Evolutionary conservation across 2,888 invertebrate genomes (phyloP).

Genomic region (Callimorpha dominula): DNA sequence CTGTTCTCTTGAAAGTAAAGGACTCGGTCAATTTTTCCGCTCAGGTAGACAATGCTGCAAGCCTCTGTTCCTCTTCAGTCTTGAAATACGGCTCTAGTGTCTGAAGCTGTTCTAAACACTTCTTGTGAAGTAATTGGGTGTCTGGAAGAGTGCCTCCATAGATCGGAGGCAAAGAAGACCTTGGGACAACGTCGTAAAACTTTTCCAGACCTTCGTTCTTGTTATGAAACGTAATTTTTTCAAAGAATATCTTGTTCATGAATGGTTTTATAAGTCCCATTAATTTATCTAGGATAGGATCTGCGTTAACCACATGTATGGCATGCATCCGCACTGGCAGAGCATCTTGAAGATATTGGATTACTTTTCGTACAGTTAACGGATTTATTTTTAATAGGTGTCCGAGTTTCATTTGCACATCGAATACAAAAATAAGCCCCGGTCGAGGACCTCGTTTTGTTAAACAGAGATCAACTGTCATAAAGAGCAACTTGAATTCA

Average conservation of each 20-base stretch:
- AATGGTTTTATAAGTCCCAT: conserved; percentile 67
- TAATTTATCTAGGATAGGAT: conserved; percentile 15
- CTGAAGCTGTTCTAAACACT: conserved; percentile 29
- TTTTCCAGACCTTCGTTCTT: conserved; percentile 71
- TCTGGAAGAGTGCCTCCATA: conserved; percentile 78
- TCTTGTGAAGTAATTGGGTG: conserved; percentile 31
- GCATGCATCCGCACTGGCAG: conserved; percentile 84
- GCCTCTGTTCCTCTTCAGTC: conserved; percentile 36
- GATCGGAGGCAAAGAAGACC: conserved; percentile 80
- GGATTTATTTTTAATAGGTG: conserved; percentile 79
- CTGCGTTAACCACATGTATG: conserved; percentile 85
- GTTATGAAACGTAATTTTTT: conserved; percentile 75
- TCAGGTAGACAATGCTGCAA: conserved; percentile 2
- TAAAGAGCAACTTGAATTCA: conserved; percentile 13
- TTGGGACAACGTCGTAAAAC: conserved; percentile 72
- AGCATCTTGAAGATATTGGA: conserved; percentile 86
- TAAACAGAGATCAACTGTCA: conserved; percentile 54
- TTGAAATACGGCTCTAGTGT: conserved; percentile 36
- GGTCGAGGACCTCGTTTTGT: conserved; percentile 78
- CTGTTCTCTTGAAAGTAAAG: not conserved
- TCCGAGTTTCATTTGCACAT: conserved; percentile 83
- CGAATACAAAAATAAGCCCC: conserved; percentile 85
- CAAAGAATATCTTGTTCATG: conserved; percentile 67
- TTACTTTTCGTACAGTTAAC: conserved; percentile 76
- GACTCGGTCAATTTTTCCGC: not conserved